Conservation (phyloP, 2,797 vertebrate species). For the Poliocrania exsul region DNA sequence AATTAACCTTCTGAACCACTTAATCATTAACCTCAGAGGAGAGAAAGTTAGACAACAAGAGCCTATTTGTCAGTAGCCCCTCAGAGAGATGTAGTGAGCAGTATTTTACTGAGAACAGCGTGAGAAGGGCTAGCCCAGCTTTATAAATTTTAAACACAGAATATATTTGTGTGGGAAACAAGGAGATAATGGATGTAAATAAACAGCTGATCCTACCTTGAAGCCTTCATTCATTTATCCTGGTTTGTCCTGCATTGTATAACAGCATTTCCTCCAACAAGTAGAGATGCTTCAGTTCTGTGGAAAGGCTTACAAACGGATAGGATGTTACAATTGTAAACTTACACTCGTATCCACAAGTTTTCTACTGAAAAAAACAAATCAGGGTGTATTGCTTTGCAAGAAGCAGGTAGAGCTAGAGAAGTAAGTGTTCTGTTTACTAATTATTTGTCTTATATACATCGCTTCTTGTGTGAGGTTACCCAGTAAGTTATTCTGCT, state of each 20-base stretch:
- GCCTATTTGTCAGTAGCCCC: slow-evolving; percentile 91
- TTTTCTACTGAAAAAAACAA: background rate
- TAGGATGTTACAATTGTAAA: background rate
- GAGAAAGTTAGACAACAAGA: slow-evolving; percentile 91
- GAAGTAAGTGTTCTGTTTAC: background rate
- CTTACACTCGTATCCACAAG: fast-evolving
- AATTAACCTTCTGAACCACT: slow-evolving; percentile 93
- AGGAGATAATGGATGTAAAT: slow-evolving; percentile 72
- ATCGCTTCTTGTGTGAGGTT: background rate
- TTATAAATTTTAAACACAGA: slow-evolving; percentile 79
- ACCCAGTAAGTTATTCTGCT: background rate
- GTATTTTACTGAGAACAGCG: slow-evolving; percentile 94
- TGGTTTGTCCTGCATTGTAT: background rate
- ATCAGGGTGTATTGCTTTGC: background rate
- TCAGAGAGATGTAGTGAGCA: slow-evolving; percentile 79
- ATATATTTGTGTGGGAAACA: slow-evolving; percentile 83
- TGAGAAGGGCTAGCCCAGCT: slow-evolving; percentile 84
- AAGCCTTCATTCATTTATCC: background rate
- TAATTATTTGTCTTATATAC: background rate
- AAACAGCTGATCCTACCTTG: slow-evolving; percentile 76
- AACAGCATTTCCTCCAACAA: background rate
- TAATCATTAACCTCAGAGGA: slow-evolving; percentile 93
- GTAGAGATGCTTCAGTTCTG: background rate
- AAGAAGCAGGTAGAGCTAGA: too few relatives aligned
- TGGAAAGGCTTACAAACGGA: background rate